Evolutionary conservation across 2,888 invertebrate genomes (phyloP).

Genomic region (Drosophila picticornis): DNA sequence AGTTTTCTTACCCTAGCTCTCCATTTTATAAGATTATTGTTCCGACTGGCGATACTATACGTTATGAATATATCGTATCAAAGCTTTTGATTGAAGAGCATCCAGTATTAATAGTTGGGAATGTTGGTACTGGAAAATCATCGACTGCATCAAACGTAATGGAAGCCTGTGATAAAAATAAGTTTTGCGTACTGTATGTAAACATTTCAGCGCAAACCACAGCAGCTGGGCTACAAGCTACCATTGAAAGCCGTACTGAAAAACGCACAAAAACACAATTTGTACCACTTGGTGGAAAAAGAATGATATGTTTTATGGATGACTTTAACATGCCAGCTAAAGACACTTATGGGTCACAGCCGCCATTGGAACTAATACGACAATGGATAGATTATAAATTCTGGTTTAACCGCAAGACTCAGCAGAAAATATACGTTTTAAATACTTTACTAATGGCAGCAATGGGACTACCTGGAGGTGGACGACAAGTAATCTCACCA

Average conservation of each 20-base stretch:
- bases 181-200: constrained; percentile 89
- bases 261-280: constrained; percentile 94
- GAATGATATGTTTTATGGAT: constrained; percentile 94
- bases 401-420: constrained; percentile 94
- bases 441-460: constrained; percentile 92
- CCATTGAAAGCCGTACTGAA: constrained; percentile 94
- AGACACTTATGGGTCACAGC: constrained; percentile 95
- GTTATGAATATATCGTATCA: constrained; percentile 91
- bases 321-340: constrained; percentile 97
- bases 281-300: constrained; percentile 92
- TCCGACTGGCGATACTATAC: constrained; percentile 94
- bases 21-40: constrained; percentile 94
- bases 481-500: constrained; percentile 91
- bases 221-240: constrained; percentile 93
- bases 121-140: constrained; percentile 95
- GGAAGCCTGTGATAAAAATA: constrained; percentile 86
- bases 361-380: constrained; percentile 93
- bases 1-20: constrained; percentile 85
- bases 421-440: constrained; percentile 91
- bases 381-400: constrained; percentile 96
- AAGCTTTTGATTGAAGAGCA: constrained; percentile 88
- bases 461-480: constrained; percentile 95
- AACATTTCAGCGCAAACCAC: constrained; percentile 96
- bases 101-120: constrained; percentile 92
- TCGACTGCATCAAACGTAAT: constrained; percentile 90